Percentiles rank a stretch among this genome's conserved stretches.
phyloP scores from a whole-genome alignment of 2,888 invertebrate genomes.

The Hypselothyrea guttata region DNA sequence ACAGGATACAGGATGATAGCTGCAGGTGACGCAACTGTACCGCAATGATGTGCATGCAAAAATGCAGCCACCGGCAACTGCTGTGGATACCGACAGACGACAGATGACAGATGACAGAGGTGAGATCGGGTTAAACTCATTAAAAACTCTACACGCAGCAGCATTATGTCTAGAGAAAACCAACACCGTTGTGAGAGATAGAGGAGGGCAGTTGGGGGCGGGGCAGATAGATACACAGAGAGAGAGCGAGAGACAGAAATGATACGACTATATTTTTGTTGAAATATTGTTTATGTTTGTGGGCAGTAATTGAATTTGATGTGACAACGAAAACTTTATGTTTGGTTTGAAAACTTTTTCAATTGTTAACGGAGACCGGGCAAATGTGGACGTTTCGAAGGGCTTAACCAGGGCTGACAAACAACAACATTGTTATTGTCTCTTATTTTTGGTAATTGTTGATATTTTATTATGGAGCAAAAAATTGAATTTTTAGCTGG shows the following conservation, averaged over 20 bases:
- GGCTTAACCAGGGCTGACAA: conserved; percentile 34
- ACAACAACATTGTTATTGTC: conserved; percentile 12
- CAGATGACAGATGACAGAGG: conserved; percentile 7
- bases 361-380: conserved; percentile 45
- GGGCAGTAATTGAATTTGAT: conserved; percentile 73
- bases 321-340: conserved; percentile 65
- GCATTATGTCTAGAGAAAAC: conserved; percentile 47
- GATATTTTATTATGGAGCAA: conserved; percentile 26
- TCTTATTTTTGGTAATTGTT: conserved; percentile 19
- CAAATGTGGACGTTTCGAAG: too few relatives aligned
- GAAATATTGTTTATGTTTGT: conserved; percentile 62
- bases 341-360: conserved; percentile 60
- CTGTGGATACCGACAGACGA: conserved; percentile 6
- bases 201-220: conserved; percentile 17
- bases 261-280: conserved; percentile 56
- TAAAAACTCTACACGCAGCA: conserved; percentile 47
- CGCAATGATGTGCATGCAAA: conserved; percentile 9
- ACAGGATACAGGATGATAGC: too few relatives aligned
- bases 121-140: conserved; percentile 25
- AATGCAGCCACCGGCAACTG: conserved; percentile 24
- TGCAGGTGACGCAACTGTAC: conserved; percentile 1
- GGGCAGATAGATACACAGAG: too few relatives aligned
- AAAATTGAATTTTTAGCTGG: conserved; percentile 46
- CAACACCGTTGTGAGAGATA: conserved; percentile 55
- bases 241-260: conserved; percentile 22